phyloP scores from a whole-genome alignment of 2,797 vertebrate species.

The Onychomys torridus region DNA sequence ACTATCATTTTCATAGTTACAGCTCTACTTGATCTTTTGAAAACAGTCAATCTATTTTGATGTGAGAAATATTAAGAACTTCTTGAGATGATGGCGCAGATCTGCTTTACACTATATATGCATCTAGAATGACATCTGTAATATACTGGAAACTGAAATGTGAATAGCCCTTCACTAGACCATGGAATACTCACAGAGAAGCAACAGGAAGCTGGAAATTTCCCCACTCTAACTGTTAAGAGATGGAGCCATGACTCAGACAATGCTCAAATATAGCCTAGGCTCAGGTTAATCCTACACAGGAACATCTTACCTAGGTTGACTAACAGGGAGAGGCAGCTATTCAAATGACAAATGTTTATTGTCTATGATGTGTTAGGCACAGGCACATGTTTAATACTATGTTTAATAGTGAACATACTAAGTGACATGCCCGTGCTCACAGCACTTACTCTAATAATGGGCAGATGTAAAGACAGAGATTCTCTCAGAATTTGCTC shows the following conservation, averaged over 20 bases:
- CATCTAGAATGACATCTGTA: conserved; percentile 32
- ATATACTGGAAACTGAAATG: conserved; percentile 6
- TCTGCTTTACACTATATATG: neutral
- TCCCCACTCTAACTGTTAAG: neutral
- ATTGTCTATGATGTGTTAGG: neutral
- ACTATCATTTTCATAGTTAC: conserved; percentile 45
- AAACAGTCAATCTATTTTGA: conserved; percentile 13
- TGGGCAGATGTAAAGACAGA: neutral
- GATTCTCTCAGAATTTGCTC: neutral
- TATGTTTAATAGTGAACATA: neutral
- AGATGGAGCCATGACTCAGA: neutral
- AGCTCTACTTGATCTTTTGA: neutral
- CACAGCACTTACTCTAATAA: neutral
- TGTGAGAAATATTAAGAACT: neutral
- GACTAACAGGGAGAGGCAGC: neutral
- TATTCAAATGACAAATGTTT: neutral
- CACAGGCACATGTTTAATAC: neutral
- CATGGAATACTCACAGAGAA: neutral
- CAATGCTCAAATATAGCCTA: neutral
- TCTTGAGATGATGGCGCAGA: neutral
- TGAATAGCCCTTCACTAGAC: conserved; percentile 2
- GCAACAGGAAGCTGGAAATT: neutral
- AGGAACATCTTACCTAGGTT: neutral
- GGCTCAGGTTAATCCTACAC: neutral
- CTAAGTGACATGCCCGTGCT: neutral